Evolutionary conservation across 1,140 invertebrate species (phyloP).

Genomic region (Lucilia sericata): DNA sequence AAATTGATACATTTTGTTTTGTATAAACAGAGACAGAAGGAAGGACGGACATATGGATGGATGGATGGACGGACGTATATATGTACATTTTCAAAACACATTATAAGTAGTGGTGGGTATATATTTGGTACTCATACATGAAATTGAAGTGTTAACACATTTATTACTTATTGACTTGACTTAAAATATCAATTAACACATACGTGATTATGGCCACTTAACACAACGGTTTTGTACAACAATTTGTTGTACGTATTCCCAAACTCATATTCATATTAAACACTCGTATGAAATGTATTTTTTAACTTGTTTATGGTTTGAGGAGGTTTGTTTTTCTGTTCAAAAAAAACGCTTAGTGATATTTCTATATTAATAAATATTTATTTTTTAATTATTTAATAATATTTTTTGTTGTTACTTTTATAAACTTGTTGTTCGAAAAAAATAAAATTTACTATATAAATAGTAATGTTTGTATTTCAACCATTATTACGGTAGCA

Average conservation of each 20-base stretch:
- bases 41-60: neutral
- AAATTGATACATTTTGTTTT: neutral
- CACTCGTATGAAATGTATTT: neutral
- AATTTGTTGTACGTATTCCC: neutral
- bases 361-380: neutral
- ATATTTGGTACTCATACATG: conserved; percentile 22
- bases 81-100: neutral
- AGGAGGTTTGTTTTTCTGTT: neutral
- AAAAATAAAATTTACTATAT: neutral
- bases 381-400: conserved; percentile 2
- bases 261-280: neutral
- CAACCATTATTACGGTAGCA: neutral
- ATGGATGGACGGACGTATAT: neutral
- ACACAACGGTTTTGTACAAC: neutral
- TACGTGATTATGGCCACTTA: conserved; percentile 44
- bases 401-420: neutral
- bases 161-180: conserved; percentile 45
- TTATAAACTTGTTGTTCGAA: neutral
- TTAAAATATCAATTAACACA: conserved; percentile 44
- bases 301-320: neutral
- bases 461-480: neutral
- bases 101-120: neutral
- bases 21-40: neutral
- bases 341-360: neutral
- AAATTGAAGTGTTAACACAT: conserved; percentile 45